A percentile compares a stretch with the other conserved stretches of the same genome.
Evolutionary conservation across 2,888 invertebrate genomes (phyloP).

Genomic region (Philereme vetulata): DNA sequence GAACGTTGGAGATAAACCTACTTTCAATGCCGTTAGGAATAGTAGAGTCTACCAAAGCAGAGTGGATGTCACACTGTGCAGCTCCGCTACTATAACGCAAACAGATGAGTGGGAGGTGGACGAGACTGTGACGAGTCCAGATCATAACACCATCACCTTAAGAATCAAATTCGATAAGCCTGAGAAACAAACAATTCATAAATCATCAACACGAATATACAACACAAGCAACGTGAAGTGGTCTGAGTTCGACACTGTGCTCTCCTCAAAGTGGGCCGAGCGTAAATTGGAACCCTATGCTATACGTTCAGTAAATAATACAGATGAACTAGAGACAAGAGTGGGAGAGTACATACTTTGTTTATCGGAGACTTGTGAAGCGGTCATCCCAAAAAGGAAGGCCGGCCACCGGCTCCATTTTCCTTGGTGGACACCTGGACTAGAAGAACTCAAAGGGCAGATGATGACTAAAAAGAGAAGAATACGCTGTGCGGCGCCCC

Average conservation of each 20-base stretch:
- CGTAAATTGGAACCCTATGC: too few relatives aligned
- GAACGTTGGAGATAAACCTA: conserved; percentile 27
- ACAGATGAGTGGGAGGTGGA: conserved; percentile 22
- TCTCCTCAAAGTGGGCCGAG: neutral
- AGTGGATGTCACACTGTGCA: conserved; percentile 35
- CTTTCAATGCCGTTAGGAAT: conserved; percentile 24
- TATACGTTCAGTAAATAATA: too few relatives aligned
- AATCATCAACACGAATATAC: conserved; percentile 15
- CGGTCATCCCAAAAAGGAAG: too few relatives aligned
- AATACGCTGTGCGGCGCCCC: conserved; percentile 14
- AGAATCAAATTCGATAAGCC: neutral
- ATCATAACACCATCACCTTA: conserved; percentile 34
- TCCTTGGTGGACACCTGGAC: too few relatives aligned
- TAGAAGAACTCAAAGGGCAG: too few relatives aligned
- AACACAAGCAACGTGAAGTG: conserved; percentile 29
- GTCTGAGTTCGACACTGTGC: conserved; percentile 19
- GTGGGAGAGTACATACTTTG: too few relatives aligned
- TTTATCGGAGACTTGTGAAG: too few relatives aligned
- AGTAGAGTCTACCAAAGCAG: conserved; percentile 9
- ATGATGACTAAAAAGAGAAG: too few relatives aligned
- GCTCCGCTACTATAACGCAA: conserved; percentile 3
- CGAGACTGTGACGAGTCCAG: conserved; percentile 23
- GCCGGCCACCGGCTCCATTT: too few relatives aligned
- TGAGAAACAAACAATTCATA: too few relatives aligned
- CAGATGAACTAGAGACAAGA: too few relatives aligned